These are phyloP conservation scores for Mesoligia furuncula DNA, from an alignment of 2,888 invertebrate species.

Conservation along the genomic window DNA sequence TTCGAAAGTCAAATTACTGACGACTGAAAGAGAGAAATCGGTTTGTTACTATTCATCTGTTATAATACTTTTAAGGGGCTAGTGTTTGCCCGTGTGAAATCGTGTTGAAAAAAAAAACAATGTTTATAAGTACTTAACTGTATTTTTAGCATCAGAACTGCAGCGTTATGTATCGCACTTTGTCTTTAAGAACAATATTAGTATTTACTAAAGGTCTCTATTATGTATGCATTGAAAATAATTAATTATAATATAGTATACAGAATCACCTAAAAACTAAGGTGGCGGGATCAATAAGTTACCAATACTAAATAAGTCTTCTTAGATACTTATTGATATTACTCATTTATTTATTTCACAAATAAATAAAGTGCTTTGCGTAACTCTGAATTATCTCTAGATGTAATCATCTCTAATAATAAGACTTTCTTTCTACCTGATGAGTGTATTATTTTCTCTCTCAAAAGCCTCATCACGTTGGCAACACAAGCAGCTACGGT, in stretches of 20 bases:
- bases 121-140: conserved; percentile 30
- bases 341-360: conserved; percentile 5
- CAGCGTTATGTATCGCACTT: conserved; percentile 52
- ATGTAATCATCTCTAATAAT: conserved; percentile 48
- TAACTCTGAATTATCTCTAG: conserved; percentile 38
- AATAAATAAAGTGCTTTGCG: conserved; percentile 45
- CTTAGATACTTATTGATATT: too few species aligned
- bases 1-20: too few species aligned
- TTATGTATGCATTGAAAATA: too few species aligned
- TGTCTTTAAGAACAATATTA: neutral
- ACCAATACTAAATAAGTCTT: neutral
- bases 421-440: conserved; percentile 30
- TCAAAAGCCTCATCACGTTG: too few species aligned
- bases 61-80: too few species aligned
- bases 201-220: too few species aligned
- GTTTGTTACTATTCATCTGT: too few species aligned
- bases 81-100: neutral
- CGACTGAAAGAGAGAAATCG: too few species aligned
- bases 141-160: conserved; percentile 16
- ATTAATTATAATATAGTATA: too few species aligned
- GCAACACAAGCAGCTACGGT: too few species aligned
- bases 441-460: conserved; percentile 9
- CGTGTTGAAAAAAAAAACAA: conserved; percentile 18
- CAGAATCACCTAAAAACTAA: too few species aligned
- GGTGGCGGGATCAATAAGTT: conserved; percentile 28